Conservation (phyloP, 1,140 invertebrate species). For the Colletes latitarsis region DNA sequence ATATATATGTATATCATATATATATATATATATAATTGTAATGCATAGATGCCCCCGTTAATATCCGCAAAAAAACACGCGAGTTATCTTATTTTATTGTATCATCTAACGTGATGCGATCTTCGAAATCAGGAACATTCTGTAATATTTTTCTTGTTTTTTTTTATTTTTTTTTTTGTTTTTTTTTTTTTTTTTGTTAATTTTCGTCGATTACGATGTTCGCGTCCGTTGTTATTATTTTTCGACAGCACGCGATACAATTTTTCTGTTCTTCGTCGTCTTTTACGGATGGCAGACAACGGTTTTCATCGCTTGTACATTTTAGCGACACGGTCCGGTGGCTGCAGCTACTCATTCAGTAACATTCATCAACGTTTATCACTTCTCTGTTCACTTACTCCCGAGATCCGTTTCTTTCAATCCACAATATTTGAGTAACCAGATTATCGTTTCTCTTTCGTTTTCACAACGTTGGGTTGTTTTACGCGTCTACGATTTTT, state of each 20-base stretch:
- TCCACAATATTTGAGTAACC: not conserved
- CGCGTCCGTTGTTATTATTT: not conserved
- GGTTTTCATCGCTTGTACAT: not conserved
- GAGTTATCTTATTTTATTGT: slow-evolving; percentile 27
- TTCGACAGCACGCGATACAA: slow-evolving; percentile 34
- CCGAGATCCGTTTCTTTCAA: not conserved
- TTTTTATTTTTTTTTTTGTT: no score
- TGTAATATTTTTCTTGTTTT: not conserved
- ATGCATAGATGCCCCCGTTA: slow-evolving; percentile 35
- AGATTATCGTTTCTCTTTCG: not conserved
- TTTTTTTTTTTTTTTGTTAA: not conserved
- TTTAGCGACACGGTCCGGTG: not conserved
- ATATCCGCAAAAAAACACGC: slow-evolving; percentile 49
- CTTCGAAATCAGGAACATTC: slow-evolving; percentile 61
- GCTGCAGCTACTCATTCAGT: not conserved
- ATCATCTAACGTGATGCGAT: slow-evolving; percentile 30
- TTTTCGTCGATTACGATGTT: slow-evolving; percentile 1
- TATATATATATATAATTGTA: slow-evolving; percentile 43
- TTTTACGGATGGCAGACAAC: slow-evolving; percentile 2
- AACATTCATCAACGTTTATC: not conserved
- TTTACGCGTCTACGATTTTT: not conserved
- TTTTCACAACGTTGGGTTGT: not conserved
- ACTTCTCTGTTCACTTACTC: not conserved
- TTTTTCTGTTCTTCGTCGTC: slow-evolving; percentile 7
- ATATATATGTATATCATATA: slow-evolving; percentile 21